Conservation (phyloP, 2,797 vertebrate genomes). For the Characodon lateralis region DNA sequence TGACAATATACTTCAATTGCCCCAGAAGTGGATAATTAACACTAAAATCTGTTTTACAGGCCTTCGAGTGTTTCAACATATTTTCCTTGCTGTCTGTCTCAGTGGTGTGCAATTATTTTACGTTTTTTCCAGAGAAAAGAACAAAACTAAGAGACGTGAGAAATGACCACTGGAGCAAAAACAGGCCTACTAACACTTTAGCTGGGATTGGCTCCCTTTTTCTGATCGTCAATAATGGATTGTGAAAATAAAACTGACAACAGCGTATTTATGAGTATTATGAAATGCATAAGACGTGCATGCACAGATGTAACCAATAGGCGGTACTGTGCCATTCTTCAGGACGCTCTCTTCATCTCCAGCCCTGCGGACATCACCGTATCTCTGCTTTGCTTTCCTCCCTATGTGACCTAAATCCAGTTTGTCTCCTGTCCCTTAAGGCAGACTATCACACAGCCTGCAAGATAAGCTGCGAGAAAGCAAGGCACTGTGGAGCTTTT, state of each 20-base stretch:
- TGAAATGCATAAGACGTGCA: not conserved
- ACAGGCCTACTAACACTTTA: too few relatives aligned
- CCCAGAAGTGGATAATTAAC: not conserved
- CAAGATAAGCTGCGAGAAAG: conserved; percentile 19
- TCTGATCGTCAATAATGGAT: not conserved
- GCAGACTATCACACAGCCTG: conserved; percentile 60
- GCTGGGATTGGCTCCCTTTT: not conserved
- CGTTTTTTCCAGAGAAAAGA: not conserved
- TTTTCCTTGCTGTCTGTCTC: not conserved
- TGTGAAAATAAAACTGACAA: not conserved
- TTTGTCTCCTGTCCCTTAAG: conserved; percentile 71
- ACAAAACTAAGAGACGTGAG: not conserved
- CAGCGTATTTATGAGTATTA: not conserved
- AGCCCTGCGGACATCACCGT: conserved; percentile 68
- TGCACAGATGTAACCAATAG: conserved; percentile 74
- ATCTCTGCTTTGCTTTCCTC: conserved; percentile 77
- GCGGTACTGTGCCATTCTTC: conserved; percentile 67
- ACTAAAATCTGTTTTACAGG: not conserved
- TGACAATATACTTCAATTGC: not conserved
- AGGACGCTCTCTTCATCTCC: conserved; percentile 52
- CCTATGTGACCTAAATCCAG: conserved; percentile 88
- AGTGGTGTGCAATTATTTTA: not conserved
- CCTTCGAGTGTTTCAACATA: not conserved
- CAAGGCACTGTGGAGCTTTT: conserved; percentile 6
- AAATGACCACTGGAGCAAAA: not conserved